Conservation (phyloP, 1,140 invertebrate genomes). For the Bombus waltoni region DNA sequence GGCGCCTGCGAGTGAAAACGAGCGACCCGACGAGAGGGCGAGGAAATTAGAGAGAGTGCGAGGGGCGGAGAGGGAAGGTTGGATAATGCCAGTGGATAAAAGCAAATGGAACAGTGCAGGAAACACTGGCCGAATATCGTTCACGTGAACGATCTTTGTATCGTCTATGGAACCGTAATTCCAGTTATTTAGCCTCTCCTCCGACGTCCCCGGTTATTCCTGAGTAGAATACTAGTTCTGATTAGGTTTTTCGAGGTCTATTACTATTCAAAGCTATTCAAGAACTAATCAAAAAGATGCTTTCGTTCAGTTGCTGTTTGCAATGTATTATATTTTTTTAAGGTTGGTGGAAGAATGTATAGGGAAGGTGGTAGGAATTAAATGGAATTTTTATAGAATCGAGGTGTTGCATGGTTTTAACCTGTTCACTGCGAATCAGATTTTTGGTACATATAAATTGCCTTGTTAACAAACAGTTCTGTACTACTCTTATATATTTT, state of each 20-base stretch:
- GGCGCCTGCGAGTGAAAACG: constrained; percentile 44
- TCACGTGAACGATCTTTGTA: constrained; percentile 14
- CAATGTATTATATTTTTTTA: too few species aligned
- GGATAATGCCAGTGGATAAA: constrained; percentile 26
- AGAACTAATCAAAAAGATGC: background rate
- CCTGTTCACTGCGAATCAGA: background rate
- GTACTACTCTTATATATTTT: background rate
- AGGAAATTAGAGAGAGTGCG: constrained; percentile 1
- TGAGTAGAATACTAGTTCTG: background rate
- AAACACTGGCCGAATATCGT: constrained; percentile 7
- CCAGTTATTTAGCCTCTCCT: constrained; percentile 7
- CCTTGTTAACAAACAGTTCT: background rate
- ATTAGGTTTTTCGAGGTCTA: background rate
- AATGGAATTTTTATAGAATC: background rate
- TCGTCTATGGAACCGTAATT: constrained; percentile 20
- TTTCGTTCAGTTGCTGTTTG: too few species aligned
- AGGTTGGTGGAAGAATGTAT: background rate
- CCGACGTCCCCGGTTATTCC: background rate
- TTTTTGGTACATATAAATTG: background rate
- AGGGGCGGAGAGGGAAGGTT: too few species aligned
- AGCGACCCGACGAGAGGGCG: background rate
- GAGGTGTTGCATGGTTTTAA: background rate
- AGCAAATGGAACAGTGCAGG: background rate
- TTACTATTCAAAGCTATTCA: background rate
- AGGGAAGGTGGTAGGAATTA: background rate